A percentile compares a stretch with the other conserved stretches of the same genome.
phyloP scores from a whole-genome alignment of 2,797 vertebrate genomes.

The Lagocephalus sceleratus region DNA sequence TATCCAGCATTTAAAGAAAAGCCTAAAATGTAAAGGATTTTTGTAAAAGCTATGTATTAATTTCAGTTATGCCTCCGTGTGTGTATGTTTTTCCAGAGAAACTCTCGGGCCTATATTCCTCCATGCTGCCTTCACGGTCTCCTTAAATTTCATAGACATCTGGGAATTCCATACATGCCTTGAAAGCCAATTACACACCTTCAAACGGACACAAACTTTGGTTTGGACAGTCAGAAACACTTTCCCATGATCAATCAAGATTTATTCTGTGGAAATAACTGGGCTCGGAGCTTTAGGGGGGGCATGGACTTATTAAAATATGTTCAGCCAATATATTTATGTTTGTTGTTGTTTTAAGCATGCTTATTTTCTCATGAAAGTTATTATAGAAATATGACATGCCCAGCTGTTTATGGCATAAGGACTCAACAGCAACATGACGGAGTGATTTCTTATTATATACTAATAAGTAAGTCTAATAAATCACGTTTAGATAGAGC shows the following conservation, averaged over 20 bases:
- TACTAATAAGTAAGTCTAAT: too few relatives aligned
- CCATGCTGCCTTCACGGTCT: slow-evolving; percentile 76
- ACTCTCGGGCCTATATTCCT: too few relatives aligned
- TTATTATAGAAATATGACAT: too few relatives aligned
- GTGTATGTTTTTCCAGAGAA: slow-evolving; percentile 1
- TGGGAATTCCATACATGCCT: slow-evolving; percentile 97
- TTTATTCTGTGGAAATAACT: slow-evolving; percentile 42
- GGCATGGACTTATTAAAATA: background rate
- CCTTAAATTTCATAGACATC: slow-evolving; percentile 94
- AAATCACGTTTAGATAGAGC: too few relatives aligned
- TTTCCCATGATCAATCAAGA: slow-evolving; percentile 71
- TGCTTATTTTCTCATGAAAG: too few relatives aligned
- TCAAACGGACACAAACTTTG: slow-evolving; percentile 87
- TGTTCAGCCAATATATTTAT: too few relatives aligned
- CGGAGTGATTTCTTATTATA: too few relatives aligned
- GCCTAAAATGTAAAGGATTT: background rate
- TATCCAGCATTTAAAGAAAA: slow-evolving; percentile 9
- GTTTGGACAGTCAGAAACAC: slow-evolving; percentile 78
- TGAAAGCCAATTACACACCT: slow-evolving; percentile 95
- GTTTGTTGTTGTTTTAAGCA: too few relatives aligned
- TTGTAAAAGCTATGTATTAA: slow-evolving; percentile 11
- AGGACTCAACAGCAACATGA: too few relatives aligned
- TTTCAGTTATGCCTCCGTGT: slow-evolving; percentile 5
- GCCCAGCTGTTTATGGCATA: too few relatives aligned
- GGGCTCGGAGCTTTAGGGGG: background rate